Evolutionary conservation across 2,113 vertebrate species (phyloP), one percentile per base, ranked within the genome.

Genomic region (Anoplopoma fimbria): DNA sequence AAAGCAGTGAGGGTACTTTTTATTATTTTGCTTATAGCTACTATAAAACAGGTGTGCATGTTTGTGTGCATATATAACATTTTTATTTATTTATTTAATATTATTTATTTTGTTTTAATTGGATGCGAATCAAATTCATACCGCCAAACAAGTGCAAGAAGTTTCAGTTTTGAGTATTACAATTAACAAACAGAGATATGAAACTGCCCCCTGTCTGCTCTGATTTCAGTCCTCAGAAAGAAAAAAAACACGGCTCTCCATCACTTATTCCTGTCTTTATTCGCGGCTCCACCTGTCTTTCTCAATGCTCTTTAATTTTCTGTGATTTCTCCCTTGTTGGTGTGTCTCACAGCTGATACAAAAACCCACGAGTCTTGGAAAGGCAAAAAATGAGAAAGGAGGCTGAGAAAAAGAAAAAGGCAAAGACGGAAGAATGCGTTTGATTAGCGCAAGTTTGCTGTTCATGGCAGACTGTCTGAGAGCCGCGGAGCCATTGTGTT

Each of bases 281-380:
- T 73, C 91, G 93, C 75, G 40, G 64, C 93, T 94, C 95, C 95
- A 96, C 93, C 94, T 93, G 88, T 80, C 75, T 89, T 86, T 87
- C 87, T 95, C 94, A 95, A 96, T 95, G 88, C 74, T 86, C 82
- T 93, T 93, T 95, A 94, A 95, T 95, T 95, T 87, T 84, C 82
- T 67, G 86, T 94, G 92, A 95, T 95, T 95, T 95, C 67, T 92
- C 89, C 72, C 93, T 94, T 94, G 94, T 95, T 93, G 93, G 69
- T 79, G 84, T 85, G 87, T 88, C 85, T 82, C 81, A 79, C 85
- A 86, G 92, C 89, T 88, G 90, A 91, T 92, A 91, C 86, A 92
- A 92, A 93, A 91, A 84, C 68, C 70, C 62, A 71, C 74, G 60
- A 78, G 82, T 72, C 77, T 79, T 87, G 86, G 93, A 93, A 93